Percentiles rank a stretch among this genome's conserved stretches.
Evolutionary conservation across 1,140 invertebrate genomes (phyloP).

Genomic region (Teleogryllus occipitalis): DNA sequence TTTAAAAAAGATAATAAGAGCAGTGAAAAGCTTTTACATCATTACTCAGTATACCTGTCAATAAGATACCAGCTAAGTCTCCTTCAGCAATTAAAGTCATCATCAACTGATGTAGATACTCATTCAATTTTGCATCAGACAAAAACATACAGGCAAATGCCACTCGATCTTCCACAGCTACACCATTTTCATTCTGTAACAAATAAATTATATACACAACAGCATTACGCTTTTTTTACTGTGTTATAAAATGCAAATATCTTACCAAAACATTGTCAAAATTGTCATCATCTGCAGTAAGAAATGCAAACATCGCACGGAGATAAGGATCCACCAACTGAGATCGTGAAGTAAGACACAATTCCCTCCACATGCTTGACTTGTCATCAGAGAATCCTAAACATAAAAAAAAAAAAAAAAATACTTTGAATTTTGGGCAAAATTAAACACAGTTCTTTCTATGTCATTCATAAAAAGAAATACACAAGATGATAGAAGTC

Average conservation of each 20-base stretch:
- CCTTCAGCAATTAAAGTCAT: conserved; percentile 64
- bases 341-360: conserved; percentile 57
- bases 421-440: not conserved
- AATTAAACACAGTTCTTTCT: not conserved
- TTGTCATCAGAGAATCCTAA: conserved; percentile 71
- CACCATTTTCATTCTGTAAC: conserved; percentile 64
- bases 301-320: conserved; percentile 83
- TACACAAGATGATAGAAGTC: too few relatives aligned
- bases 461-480: too few relatives aligned
- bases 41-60: conserved; percentile 57
- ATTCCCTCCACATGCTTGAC: conserved; percentile 72
- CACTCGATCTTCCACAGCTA: conserved; percentile 78
- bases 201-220: conserved; percentile 21
- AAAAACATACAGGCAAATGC: conserved; percentile 91
- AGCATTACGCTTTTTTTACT: not conserved
- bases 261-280: conserved; percentile 74
- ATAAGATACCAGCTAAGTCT: conserved; percentile 73
- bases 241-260: conserved; percentile 17
- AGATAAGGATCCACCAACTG: conserved; percentile 82
- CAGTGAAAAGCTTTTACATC: not conserved
- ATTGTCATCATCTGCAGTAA: conserved; percentile 69
- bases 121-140: conserved; percentile 66
- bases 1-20: not conserved
- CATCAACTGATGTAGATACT: conserved; percentile 66
- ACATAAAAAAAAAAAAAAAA: not conserved